Evolutionary conservation across 2,888 invertebrate species (phyloP).

Genomic region (Cepaea hortensis): DNA sequence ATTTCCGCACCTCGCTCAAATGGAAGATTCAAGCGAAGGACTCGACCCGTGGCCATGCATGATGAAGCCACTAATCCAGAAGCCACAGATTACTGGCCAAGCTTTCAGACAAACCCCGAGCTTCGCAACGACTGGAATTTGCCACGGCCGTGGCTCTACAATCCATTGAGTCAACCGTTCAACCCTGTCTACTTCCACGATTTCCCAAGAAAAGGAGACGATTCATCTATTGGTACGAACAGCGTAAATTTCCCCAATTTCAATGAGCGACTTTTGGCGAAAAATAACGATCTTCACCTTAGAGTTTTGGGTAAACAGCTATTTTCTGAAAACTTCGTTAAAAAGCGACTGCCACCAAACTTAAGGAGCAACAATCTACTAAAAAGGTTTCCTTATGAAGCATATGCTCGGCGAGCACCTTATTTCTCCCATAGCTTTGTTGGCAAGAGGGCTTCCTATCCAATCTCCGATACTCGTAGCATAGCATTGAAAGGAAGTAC

Average conservation of each 20-base stretch:
- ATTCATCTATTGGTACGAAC: not conserved
- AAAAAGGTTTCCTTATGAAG: not conserved
- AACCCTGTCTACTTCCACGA: not conserved
- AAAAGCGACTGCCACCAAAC: not conserved
- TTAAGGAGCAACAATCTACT: not conserved
- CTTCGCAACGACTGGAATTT: too few species aligned
- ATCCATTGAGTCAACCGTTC: not conserved
- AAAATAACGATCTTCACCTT: not conserved
- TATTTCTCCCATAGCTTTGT: slow-evolving; percentile 35
- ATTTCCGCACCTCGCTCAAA: too few species aligned
- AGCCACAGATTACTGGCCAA: too few species aligned
- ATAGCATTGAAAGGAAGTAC: not conserved
- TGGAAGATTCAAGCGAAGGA: too few species aligned
- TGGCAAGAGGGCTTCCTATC: slow-evolving; percentile 32
- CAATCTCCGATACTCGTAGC: not conserved
- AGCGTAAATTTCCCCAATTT: not conserved
- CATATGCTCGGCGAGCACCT: not conserved
- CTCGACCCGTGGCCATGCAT: too few species aligned
- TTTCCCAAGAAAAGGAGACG: not conserved
- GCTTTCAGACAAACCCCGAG: too few species aligned
- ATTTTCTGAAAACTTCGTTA: not conserved
- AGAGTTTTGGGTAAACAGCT: too few species aligned
- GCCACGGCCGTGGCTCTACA: not conserved
- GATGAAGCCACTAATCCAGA: too few species aligned
- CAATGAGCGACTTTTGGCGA: not conserved